A percentile compares a stretch with the other conserved stretches of the same genome.
phyloP scores from a whole-genome alignment of 2,113 vertebrate species.

The Hyaena hyaena region DNA sequence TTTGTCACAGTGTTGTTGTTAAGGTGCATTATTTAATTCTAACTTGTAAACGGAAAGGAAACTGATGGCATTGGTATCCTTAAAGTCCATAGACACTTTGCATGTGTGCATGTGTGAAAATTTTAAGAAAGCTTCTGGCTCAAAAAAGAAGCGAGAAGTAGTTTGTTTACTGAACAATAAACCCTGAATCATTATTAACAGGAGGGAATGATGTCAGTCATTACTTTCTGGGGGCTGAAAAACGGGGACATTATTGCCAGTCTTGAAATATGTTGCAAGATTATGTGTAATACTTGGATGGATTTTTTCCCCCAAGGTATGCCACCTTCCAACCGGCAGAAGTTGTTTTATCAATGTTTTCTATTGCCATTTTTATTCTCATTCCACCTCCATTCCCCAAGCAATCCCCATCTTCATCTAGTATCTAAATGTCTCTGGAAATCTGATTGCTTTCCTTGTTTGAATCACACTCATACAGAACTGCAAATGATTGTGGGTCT shows the following conservation, averaged over 20 bases:
- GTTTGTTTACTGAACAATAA: neutral
- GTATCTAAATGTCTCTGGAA: neutral
- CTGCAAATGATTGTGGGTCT: neutral
- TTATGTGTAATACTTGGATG: neutral
- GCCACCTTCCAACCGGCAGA: neutral
- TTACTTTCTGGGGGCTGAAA: neutral
- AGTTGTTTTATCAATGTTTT: neutral
- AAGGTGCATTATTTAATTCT: neutral
- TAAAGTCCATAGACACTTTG: neutral
- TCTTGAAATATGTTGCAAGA: neutral
- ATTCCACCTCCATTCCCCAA: neutral
- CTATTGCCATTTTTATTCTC: neutral
- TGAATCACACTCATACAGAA: neutral
- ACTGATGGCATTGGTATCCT: neutral
- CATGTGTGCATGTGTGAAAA: neutral
- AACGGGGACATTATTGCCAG: neutral
- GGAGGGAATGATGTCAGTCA: neutral
- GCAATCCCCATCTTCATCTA: neutral
- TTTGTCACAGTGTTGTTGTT: conserved; percentile 11
- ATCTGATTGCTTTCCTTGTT: neutral
- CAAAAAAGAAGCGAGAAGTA: neutral
- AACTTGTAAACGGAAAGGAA: conserved; percentile 50
- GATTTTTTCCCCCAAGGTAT: neutral
- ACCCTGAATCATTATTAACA: neutral
- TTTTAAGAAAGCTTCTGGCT: neutral